Evolutionary conservation across 2,888 invertebrate genomes (phyloP).

Genomic region (Aspidiotus destructor): DNA sequence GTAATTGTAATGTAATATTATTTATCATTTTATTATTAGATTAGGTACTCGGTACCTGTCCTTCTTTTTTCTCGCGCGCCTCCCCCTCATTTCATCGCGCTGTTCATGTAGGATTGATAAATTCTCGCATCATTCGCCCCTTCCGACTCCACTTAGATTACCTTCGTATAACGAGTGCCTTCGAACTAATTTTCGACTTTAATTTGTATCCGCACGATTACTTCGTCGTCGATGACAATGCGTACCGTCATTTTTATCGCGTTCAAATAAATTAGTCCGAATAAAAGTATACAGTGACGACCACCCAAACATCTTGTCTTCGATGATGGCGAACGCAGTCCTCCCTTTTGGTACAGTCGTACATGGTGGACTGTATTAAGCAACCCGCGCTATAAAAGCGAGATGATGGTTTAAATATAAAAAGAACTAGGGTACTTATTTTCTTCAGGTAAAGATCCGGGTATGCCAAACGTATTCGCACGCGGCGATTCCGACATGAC

Average conservation of each 20-base stretch:
- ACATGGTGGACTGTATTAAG: too few relatives aligned
- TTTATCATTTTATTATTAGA: constrained; percentile 33
- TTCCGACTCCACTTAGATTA: background rate
- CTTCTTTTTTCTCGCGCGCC: constrained; percentile 9
- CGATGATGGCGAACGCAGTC: too few relatives aligned
- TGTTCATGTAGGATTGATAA: constrained; percentile 27
- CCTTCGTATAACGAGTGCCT: background rate
- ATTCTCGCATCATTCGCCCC: constrained; percentile 27
- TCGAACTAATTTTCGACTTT: constrained; percentile 18
- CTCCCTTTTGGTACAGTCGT: too few relatives aligned
- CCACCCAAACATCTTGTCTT: too few relatives aligned
- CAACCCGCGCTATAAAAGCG: background rate
- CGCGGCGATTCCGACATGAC: constrained; percentile 64
- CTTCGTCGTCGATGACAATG: too few relatives aligned
- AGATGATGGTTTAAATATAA: constrained; percentile 32
- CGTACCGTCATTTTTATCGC: too few relatives aligned
- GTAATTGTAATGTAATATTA: constrained; percentile 32
- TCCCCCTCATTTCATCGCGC: background rate
- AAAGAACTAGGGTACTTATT: constrained; percentile 38
- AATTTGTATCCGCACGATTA: constrained; percentile 7
- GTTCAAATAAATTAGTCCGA: too few relatives aligned
- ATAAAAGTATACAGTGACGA: too few relatives aligned
- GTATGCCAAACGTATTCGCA: constrained; percentile 56
- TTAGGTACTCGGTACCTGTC: constrained; percentile 18
- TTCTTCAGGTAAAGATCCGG: constrained; percentile 68